Conservation (phyloP, 1,140 invertebrate genomes). For the Drosophila lacertosa region DNA sequence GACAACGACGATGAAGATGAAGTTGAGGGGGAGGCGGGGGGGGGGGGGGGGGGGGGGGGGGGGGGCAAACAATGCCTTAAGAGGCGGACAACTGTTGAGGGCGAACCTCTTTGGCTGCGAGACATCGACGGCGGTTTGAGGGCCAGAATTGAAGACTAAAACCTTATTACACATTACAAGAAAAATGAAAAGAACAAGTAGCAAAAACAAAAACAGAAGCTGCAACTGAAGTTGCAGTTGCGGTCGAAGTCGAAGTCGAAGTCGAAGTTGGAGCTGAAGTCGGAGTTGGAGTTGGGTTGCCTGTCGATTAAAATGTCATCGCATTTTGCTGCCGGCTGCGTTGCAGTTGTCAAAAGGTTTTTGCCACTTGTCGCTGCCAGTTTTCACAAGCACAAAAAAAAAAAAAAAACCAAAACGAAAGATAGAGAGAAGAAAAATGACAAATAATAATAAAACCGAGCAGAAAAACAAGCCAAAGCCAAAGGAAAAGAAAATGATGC, state of each 20-base stretch:
- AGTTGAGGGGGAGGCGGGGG: no score
- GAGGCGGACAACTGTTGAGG: constrained; percentile 72
- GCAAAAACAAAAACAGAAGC: constrained; percentile 15
- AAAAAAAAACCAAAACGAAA: background rate
- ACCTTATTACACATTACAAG: constrained; percentile 55
- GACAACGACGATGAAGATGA: no score
- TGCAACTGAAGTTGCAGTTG: constrained; percentile 10
- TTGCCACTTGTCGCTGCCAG: constrained; percentile 67
- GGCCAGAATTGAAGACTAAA: constrained; percentile 57
- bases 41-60: no score
- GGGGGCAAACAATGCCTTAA: no score
- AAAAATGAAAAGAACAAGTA: constrained; percentile 11
- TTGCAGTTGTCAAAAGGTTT: constrained; percentile 72
- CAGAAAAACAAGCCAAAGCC: background rate
- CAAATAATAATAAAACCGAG: constrained; percentile 13
- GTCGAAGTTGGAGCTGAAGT: background rate
- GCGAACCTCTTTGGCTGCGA: constrained; percentile 42
- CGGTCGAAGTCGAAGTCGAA: background rate
- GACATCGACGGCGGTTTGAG: no score
- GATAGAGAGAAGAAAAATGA: background rate
- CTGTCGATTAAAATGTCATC: constrained; percentile 81
- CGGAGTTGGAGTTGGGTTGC: constrained; percentile 21
- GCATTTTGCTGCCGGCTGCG: constrained; percentile 65
- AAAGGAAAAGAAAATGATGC: no score
- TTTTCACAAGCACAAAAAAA: constrained; percentile 27